Base-by-base conservation (phyloP, 2,888 invertebrate genomes). In the Melanophora roralis region DNA sequence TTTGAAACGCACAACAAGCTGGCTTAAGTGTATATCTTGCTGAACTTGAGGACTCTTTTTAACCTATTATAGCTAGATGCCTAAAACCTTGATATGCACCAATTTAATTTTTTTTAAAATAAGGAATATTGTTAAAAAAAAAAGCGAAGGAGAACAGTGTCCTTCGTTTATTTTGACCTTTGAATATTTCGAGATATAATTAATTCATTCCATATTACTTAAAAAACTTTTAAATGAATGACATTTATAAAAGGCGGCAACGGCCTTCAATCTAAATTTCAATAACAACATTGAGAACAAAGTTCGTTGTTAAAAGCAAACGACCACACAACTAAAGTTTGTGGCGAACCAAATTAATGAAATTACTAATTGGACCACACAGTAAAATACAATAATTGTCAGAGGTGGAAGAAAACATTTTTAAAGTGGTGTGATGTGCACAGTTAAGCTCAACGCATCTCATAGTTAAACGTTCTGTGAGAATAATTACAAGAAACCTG, bases 321-420 rank as follows among this genome's bases (percentile, higher is more conserved):
- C n/a, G 78, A 67, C 73, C 73, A 78, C 73, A 78, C 67, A 67
- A 55, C n/a, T 57, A 4, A 78, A 62, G 45, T 49, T 76, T 47
- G 32, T 43, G 51, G 14, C 32, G 38, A 75, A 67, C 23, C 19
- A 47, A 32, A 75, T 71, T 53, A 60, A 67, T 36, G 71, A 51
- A 65, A 45, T 36, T 64, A 59, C 38, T 68, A 72, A 78, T 62
- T 68, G 72, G 80, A 80, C 80, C 80, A 80, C 80, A 80, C 80
- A 80, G 45, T 57, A 1, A 64, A 68, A 47, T 57, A 73, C 23
- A 27, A 57, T 77, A 73, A 74, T 68, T 65, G 64, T 73, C 69
- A 64, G 64, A 51, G 19, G 62, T 57, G 57, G 45, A 47, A 64
- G 6, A 21, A 53, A 27, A 27, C n/a, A n/a, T n/a, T n/a, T n/a